Base-by-base conservation (phyloP, 2,113 vertebrate species). In the Istiophorus platypterus region DNA sequence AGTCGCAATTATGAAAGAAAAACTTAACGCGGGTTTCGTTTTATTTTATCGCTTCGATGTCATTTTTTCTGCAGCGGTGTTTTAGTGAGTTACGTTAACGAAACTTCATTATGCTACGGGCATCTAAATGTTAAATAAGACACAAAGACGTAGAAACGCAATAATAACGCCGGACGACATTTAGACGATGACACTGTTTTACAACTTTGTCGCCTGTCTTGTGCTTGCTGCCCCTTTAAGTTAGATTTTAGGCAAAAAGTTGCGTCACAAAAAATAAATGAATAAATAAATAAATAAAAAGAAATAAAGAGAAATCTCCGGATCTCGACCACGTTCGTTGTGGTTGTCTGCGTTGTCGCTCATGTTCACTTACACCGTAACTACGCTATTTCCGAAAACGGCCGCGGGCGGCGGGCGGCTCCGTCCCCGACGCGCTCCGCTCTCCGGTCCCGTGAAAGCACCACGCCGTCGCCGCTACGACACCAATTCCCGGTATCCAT, bases 401-500 rank as follows among this genome's bases (percentile, higher is more conserved):
- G 42, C 9, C 29, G 24, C 56, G 49, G 39, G 59, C 52, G 49
- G 34, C 51, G 49, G 3, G 49, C 58, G 65, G 37, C 39, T 26
- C 45, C 10, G 41, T 41, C 20, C 15, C 0, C 49, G 64, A 27
- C 74, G 54, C 10, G 57, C 41, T 57, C 26, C 37, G 7, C 29
- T 69, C 29, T 37, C 9, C 5, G 7, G 4, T 22, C 2, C 52
- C n/a, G n/a, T n/a, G n/a, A n/a, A n/a, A n/a, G n/a, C n/a, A n/a
- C n/a, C n/a, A n/a, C n/a, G n/a, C n/a, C n/a, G n/a, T n/a, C n/a
- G n/a, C n/a, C n/a, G n/a, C n/a, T n/a, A n/a, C n/a, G n/a, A 91
- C 85, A 34, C 0, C 37, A 91, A 12, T 72, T 89, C 92, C 93
- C 91, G 82, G 0, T 0, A n/a, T 74, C 0, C 89, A 24, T 31